Evolutionary conservation across 2,797 vertebrate genomes (phyloP).

Genomic region (Scyliorhinus canicula): DNA sequence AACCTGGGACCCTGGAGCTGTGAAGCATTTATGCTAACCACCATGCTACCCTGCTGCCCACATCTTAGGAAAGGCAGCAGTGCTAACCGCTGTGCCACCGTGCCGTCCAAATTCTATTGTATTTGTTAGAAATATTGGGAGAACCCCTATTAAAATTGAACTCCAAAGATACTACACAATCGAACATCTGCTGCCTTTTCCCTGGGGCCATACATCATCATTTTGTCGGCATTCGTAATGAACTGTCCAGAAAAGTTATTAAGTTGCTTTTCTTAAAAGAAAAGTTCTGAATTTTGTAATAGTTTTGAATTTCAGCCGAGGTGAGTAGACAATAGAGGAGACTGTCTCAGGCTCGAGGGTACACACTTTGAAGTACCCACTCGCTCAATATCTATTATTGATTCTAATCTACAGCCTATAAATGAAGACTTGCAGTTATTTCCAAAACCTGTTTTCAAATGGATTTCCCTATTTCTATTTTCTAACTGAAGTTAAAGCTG

Average conservation of each 20-base stretch:
- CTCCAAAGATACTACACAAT: not conserved
- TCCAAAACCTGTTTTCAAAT: not conserved
- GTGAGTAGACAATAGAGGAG: conserved; percentile 6
- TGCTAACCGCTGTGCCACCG: too few species aligned
- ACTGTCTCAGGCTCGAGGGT: conserved; percentile 9
- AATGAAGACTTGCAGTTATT: not conserved
- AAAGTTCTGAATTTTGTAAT: conserved; percentile 31
- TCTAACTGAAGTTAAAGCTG: not conserved
- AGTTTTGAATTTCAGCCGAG: conserved; percentile 22
- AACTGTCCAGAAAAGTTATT: conserved; percentile 24
- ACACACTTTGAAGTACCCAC: conserved; percentile 11
- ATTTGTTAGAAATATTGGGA: not conserved
- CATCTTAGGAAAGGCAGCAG: too few species aligned
- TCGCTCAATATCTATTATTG: conserved; percentile 15
- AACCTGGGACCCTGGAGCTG: too few species aligned
- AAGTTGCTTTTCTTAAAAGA: conserved; percentile 19
- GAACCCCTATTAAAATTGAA: not conserved
- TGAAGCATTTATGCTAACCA: too few species aligned
- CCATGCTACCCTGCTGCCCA: too few species aligned
- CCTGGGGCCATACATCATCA: conserved; percentile 4
- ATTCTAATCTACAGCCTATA: conserved; percentile 22
- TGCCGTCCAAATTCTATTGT: too few species aligned
- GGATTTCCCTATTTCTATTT: not conserved
- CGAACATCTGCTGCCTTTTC: not conserved
- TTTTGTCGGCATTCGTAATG: not conserved